These are phyloP conservation scores for Scolopax mira DNA, from an alignment of 2,113 vertebrate genomes.

Conservation along the genomic window DNA sequence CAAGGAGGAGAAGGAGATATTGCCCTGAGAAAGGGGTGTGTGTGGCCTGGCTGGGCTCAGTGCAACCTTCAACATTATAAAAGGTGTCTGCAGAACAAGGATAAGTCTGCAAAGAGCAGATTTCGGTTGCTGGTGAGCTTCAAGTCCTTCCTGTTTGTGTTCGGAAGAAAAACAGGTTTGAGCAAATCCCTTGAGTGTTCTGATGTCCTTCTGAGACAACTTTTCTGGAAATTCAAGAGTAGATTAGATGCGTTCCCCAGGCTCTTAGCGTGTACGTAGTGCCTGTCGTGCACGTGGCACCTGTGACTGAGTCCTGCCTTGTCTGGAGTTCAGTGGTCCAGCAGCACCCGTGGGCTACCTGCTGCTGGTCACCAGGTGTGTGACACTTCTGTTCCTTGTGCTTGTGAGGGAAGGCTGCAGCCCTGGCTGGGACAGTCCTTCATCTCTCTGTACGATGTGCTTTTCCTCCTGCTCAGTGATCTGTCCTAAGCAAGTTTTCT, in stretches of 20 bases:
- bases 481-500: not conserved
- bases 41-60: not conserved
- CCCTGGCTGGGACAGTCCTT: not conserved
- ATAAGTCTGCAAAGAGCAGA: not conserved
- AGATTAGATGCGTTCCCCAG: not conserved
- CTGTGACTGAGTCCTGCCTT: not conserved
- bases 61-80: accelerated
- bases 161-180: not conserved
- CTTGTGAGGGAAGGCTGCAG: not conserved
- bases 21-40: accelerated
- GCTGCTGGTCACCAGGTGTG: accelerated
- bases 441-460: accelerated
- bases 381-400: not conserved
- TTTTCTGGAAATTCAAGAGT: not conserved
- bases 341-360: not conserved
- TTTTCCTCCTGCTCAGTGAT: not conserved
- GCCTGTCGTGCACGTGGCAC: not conserved
- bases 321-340: not conserved
- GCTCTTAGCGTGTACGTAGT: not conserved
- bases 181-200: not conserved
- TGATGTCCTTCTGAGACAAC: not conserved
- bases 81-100: not conserved
- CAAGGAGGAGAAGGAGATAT: accelerated
- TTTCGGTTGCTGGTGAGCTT: not conserved
- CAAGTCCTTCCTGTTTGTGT: accelerated